Evolutionary conservation across 1,140 invertebrate species (phyloP).

Genomic region (Tetramorium alpestre): DNA sequence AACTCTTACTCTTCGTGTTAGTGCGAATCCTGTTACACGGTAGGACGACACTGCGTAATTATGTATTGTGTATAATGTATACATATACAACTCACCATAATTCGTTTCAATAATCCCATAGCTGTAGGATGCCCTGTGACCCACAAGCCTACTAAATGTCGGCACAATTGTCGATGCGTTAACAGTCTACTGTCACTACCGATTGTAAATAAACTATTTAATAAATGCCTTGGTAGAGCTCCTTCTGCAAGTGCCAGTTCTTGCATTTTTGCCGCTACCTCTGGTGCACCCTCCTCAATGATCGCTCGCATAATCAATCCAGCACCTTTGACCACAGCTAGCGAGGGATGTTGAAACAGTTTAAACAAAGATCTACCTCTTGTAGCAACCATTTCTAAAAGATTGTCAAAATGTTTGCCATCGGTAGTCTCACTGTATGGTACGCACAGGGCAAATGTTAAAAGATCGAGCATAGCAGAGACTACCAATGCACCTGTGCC

Average conservation of each 20-base stretch:
- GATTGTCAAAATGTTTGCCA: slow-evolving; percentile 97
- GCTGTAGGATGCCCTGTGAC: slow-evolving; percentile 97
- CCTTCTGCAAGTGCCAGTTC: slow-evolving; percentile 98
- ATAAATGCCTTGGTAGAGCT: slow-evolving; percentile 97
- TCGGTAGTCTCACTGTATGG: slow-evolving; percentile 99
- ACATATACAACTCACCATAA: slow-evolving; percentile 89
- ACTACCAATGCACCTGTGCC: slow-evolving; percentile 93
- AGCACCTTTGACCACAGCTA: slow-evolving; percentile 99
- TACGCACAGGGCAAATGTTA: slow-evolving; percentile 99
- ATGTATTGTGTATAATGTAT: no score
- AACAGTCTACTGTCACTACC: slow-evolving; percentile 92
- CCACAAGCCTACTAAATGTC: slow-evolving; percentile 99
- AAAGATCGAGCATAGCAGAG: slow-evolving; percentile 98
- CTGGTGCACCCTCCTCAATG: slow-evolving; percentile 97
- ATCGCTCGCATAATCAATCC: slow-evolving; percentile 98
- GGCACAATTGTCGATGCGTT: slow-evolving; percentile 95
- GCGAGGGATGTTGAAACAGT: slow-evolving; percentile 98
- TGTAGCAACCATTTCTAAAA: slow-evolving; percentile 97
- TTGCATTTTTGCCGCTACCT: slow-evolving; percentile 97
- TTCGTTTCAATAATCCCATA: slow-evolving; percentile 94
- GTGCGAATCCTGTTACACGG: background rate
- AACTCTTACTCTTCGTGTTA: background rate
- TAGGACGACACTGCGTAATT: background rate
- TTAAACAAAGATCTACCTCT: slow-evolving; percentile 96
- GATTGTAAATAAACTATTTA: slow-evolving; percentile 95